A percentile compares a stretch with the other conserved stretches of the same genome.
These are phyloP conservation scores for Atta colombica DNA, from an alignment of 1,140 invertebrate species.

Conservation along the genomic window DNA sequence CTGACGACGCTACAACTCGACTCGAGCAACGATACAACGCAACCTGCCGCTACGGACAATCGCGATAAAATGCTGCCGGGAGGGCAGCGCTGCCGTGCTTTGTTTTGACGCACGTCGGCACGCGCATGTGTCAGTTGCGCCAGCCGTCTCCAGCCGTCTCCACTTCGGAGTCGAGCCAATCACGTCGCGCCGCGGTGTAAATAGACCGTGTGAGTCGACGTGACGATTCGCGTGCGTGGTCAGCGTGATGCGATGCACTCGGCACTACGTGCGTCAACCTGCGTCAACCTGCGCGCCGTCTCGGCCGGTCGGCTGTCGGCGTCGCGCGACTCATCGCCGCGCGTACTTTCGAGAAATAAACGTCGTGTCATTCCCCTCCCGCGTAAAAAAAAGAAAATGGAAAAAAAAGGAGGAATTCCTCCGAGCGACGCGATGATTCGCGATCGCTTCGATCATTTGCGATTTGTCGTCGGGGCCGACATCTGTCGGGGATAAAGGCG, in stretches of 20 bases:
- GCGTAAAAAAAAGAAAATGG: neutral
- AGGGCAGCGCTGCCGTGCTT: constrained; percentile 76
- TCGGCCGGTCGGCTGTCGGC: too few species aligned
- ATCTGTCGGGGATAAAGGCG: neutral
- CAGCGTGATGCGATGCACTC: too few species aligned
- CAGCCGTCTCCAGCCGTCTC: neutral
- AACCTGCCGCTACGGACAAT: constrained; percentile 70
- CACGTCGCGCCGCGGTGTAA: constrained; percentile 71
- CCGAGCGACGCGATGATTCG: neutral
- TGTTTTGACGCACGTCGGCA: constrained; percentile 83
- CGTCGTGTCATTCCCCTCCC: neutral
- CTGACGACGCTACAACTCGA: neutral
- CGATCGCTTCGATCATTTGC: neutral
- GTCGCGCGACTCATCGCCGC: neutral
- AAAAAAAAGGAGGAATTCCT: neutral
- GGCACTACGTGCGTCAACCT: constrained; percentile 1
- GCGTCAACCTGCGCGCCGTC: neutral
- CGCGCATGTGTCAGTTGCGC: constrained; percentile 74
- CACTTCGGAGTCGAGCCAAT: constrained; percentile 66
- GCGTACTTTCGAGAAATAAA: neutral
- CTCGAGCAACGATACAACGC: constrained; percentile 54
- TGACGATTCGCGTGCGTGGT: neutral
- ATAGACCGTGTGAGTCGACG: constrained; percentile 73
- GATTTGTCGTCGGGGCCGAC: neutral
- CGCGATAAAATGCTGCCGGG: constrained; percentile 76